phyloP scores from a whole-genome alignment of 2,113 vertebrate species.

The Chlamydotis undulata region DNA sequence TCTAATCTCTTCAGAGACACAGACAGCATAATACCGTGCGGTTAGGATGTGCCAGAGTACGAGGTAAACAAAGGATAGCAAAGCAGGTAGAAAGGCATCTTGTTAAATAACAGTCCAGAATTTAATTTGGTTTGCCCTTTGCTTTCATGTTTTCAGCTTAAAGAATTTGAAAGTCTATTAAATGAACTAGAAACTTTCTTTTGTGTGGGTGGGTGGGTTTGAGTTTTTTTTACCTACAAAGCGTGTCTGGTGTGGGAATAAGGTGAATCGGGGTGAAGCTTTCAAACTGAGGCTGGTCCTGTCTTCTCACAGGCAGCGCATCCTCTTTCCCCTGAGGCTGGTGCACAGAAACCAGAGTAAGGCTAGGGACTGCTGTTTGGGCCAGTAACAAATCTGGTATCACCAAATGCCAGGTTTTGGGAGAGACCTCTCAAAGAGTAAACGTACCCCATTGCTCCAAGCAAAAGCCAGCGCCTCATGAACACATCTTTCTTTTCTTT shows the following conservation, averaged over 20 bases:
- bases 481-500: neutral
- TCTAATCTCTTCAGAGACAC: neutral
- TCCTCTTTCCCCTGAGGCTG: neutral
- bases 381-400: neutral
- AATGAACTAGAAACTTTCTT: neutral
- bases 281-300: neutral
- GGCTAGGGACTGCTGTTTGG: neutral
- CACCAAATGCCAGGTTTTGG: neutral
- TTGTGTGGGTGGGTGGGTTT: neutral
- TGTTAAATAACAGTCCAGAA: neutral
- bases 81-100: neutral
- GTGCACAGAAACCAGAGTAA: neutral
- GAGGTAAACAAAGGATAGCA: neutral
- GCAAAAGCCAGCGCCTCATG: neutral
- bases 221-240: neutral
- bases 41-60: neutral
- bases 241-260: neutral
- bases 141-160: neutral
- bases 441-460: neutral
- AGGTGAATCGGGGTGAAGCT: neutral
- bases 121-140: neutral
- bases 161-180: neutral
- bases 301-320: neutral
- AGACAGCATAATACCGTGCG: neutral
- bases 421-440: neutral